Conservation (phyloP, 2,113 vertebrate genomes). For the Microtus pennsylvanicus region DNA sequence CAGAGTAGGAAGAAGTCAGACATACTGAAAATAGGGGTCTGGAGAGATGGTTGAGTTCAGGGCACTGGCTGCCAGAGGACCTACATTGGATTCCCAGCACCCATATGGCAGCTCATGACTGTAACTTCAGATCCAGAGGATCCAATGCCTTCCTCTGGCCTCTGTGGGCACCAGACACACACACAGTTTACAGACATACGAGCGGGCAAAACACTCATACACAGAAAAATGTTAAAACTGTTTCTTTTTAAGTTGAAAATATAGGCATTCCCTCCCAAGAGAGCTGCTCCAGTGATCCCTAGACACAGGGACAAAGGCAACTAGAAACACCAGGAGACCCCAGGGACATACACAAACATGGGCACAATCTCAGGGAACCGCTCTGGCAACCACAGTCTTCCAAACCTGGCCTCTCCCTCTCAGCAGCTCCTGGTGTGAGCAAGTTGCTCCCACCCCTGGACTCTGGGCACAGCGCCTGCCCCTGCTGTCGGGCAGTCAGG, state of each 20-base stretch:
- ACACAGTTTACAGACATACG: not conserved
- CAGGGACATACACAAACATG: not conserved
- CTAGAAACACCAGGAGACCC: not conserved
- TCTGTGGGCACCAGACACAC: not conserved
- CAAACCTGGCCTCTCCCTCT: not conserved
- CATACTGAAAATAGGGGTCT: not conserved
- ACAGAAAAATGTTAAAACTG: not conserved
- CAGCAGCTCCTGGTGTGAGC: not conserved
- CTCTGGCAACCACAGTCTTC: not conserved
- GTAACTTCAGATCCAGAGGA: not conserved
- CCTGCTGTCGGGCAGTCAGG: not conserved
- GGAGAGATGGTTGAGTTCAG: not conserved
- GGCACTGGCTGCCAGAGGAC: not conserved
- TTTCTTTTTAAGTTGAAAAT: constrained; percentile 18
- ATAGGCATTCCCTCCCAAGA: not conserved
- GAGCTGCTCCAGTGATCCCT: not conserved
- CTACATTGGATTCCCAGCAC: not conserved
- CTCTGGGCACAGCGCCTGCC: constrained; percentile 3
- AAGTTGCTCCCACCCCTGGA: not conserved
- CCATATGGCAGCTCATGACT: not conserved
- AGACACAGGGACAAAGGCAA: not conserved
- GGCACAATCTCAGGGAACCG: not conserved
- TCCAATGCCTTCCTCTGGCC: not conserved
- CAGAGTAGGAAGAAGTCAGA: not conserved
- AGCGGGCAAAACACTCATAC: not conserved